Evolutionary conservation across 35 echinoderm and acorn worm species (phyloP).

Genomic region (Ophiothrix spiculata): DNA sequence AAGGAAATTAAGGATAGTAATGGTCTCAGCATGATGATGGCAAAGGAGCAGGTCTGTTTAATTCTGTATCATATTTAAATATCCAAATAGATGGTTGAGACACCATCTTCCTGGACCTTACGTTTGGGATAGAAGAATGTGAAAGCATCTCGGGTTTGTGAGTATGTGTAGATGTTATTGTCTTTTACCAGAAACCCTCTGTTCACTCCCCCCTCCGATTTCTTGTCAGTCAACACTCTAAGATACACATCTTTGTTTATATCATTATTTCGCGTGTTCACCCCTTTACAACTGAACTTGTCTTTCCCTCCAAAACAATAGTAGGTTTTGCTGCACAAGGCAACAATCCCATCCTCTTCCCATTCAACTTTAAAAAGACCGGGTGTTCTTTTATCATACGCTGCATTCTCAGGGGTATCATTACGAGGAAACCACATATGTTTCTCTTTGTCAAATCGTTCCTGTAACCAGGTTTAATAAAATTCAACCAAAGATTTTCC

Average conservation of each 20-base stretch:
- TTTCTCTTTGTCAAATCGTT: background rate
- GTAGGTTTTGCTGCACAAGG: slow-evolving; percentile 36
- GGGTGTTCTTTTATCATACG: slow-evolving; percentile 40
- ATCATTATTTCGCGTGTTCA: slow-evolving; percentile 32
- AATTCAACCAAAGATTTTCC: slow-evolving; percentile 16
- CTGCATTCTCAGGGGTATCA: slow-evolving; percentile 26
- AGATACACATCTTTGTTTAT: slow-evolving; percentile 44
- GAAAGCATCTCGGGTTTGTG: slow-evolving; percentile 12
- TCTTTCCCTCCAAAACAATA: slow-evolving; percentile 33
- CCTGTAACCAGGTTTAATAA: slow-evolving; percentile 20
- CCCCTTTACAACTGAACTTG: slow-evolving; percentile 49
- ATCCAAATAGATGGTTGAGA: slow-evolving; percentile 36
- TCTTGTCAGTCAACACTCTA: slow-evolving; percentile 5
- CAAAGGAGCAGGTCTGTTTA: too few species aligned
- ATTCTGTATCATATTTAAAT: too few species aligned
- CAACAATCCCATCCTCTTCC: slow-evolving; percentile 56
- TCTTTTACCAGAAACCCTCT: slow-evolving; percentile 40
- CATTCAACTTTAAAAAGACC: slow-evolving; percentile 56
- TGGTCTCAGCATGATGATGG: too few species aligned
- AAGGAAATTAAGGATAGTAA: too few species aligned
- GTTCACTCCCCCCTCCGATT: slow-evolving; percentile 23
- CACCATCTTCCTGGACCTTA: slow-evolving; percentile 42
- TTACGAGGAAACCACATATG: slow-evolving; percentile 33
- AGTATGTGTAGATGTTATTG: slow-evolving; percentile 43
- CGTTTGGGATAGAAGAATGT: slow-evolving; percentile 52